Conservation (phyloP, 2,113 vertebrate genomes). For the Pygoscelis adeliae region DNA sequence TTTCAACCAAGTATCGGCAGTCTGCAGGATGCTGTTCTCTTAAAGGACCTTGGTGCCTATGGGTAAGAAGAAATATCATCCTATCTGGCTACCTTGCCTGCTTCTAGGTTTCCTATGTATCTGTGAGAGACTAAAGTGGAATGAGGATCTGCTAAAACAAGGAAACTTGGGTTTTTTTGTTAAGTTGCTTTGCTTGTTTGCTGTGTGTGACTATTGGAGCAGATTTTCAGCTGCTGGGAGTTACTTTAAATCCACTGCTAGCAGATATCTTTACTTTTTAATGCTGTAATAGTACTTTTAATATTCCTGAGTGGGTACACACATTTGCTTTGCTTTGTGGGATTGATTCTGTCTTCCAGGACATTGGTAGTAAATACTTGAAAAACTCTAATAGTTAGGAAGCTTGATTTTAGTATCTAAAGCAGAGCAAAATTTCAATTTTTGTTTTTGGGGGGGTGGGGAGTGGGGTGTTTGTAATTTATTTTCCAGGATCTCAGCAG, state of each 20-base stretch:
- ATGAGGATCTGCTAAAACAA: neutral
- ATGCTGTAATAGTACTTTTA: neutral
- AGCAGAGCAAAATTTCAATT: neutral
- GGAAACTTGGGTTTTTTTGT: neutral
- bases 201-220: neutral
- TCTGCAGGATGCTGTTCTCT: slow-evolving; percentile 13
- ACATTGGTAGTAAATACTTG: neutral
- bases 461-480: neutral
- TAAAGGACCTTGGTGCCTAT: slow-evolving; percentile 15
- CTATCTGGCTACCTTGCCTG: neutral
- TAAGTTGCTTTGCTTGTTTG: neutral
- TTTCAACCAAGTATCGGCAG: slow-evolving; percentile 17
- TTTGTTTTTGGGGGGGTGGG: neutral
- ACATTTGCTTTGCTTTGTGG: neutral
- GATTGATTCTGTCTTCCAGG: neutral
- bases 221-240: neutral
- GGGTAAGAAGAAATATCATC: slow-evolving; percentile 66
- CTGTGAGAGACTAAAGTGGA: neutral
- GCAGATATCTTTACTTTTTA: neutral
- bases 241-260: neutral
- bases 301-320: neutral
- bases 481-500: neutral
- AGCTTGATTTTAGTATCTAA: neutral
- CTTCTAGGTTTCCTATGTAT: neutral
- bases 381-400: neutral